Conservation (phyloP, 2,888 invertebrate genomes). For the Brenthis hecate region DNA sequence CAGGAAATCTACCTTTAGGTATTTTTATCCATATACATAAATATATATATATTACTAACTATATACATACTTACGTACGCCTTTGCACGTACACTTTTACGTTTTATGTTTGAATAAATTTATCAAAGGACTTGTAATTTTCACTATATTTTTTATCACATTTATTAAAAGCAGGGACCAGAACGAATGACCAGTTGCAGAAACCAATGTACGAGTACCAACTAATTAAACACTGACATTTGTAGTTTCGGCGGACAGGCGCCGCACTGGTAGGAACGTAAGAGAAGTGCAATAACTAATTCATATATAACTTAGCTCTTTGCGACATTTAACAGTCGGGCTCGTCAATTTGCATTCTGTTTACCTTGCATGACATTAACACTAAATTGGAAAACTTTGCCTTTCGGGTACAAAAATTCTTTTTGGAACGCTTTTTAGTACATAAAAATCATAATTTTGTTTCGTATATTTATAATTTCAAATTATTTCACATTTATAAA, state of each 20-base stretch:
- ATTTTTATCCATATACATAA: too few species aligned
- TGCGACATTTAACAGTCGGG: slow-evolving; percentile 16
- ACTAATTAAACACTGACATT: slow-evolving; percentile 4
- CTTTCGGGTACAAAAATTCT: not conserved
- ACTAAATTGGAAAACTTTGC: slow-evolving; percentile 9
- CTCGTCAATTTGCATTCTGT: slow-evolving; percentile 17
- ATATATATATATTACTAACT: too few species aligned
- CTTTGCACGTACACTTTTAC: too few species aligned
- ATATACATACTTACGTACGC: too few species aligned
- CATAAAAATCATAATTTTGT: not conserved
- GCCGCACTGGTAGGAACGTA: not conserved
- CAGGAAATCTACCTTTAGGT: too few species aligned
- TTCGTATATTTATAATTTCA: too few species aligned
- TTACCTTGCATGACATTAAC: slow-evolving; percentile 2
- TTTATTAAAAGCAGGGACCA: not conserved
- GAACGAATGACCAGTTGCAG: not conserved
- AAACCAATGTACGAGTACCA: not conserved
- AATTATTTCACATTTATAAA: too few species aligned
- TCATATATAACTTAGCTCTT: slow-evolving; percentile 15
- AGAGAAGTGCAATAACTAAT: not conserved
- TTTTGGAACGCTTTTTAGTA: not conserved
- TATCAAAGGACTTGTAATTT: too few species aligned
- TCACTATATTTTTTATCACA: too few species aligned
- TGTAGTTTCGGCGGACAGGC: not conserved
- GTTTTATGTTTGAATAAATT: too few species aligned